Evolutionary conservation across 2,797 vertebrate genomes (phyloP), one percentile per base, ranked within the genome.

Genomic region (Streptopelia turtur): DNA sequence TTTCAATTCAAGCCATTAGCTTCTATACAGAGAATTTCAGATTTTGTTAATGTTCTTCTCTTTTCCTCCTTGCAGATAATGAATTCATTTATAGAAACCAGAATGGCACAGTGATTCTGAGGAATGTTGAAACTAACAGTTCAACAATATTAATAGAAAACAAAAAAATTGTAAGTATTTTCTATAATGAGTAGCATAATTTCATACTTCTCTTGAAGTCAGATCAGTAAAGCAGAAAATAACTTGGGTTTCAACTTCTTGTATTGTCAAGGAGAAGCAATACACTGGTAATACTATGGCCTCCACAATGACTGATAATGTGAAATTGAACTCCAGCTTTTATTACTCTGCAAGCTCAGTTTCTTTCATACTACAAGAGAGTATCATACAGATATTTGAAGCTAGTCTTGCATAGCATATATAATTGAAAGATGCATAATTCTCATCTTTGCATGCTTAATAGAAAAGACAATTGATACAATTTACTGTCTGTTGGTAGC

Each of bases 101-200:
- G 74, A 98, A 98, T 6, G 99, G 99, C 37, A 97, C 98, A 9
- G 99, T 99, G 90, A 96, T 99, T 82, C 98, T 97, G 90, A 95
- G 98, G 63, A 98, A 99, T 9, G 97, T 99, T 13, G 98, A 98
- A 96, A 98, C 98, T 20, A 98, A 98, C 90, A 94, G 89, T 81
- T 98, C 83, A 47, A 97, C 91, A 3, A 78, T 98, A 83, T 93
- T 99, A 66, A 99, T 99, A 97, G 98, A 98, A 83, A 99, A 98
- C 96, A 99, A 98, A 97, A 98, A 98, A 96, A 99, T 99, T 97
- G 99, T 99, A 97, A 99, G 99, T 99, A 96, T 96, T 93, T 93
- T 86, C 90, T 90, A 10, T 85, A 86, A 92, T 10, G 24, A 90
- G 86, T 35, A 31, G 68, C 37, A 88, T 92, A 89, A 95, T 96